phyloP scores from a whole-genome alignment of 2,888 invertebrate genomes.

The Sinodicranocentrus sp. region DNA sequence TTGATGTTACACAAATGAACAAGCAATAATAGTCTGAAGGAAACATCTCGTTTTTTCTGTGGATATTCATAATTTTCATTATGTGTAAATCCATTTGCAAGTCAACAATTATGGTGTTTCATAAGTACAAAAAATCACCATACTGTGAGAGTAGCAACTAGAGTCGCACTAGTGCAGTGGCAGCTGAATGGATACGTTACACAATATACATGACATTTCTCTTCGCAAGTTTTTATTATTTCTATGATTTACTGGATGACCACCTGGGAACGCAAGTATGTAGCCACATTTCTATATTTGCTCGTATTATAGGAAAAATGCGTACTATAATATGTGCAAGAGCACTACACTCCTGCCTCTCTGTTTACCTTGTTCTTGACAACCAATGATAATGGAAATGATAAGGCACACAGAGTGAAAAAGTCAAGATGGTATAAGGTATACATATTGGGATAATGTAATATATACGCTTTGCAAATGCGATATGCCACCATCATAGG shows the following conservation, averaged over 20 bases:
- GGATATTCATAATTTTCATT: conserved; percentile 24
- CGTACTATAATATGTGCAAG: not conserved
- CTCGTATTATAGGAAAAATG: conserved; percentile 3
- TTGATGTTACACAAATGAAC: conserved; percentile 20
- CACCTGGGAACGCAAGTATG: conserved; percentile 69
- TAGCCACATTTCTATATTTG: not conserved
- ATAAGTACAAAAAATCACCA: not conserved
- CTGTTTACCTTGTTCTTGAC: conserved; percentile 45
- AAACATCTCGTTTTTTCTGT: conserved; percentile 7
- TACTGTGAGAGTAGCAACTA: not conserved
- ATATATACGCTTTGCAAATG: conserved; percentile 14
- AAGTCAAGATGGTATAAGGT: not conserved
- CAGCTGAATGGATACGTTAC: not conserved
- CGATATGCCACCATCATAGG: conserved; percentile 39
- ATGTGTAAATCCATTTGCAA: conserved; percentile 19
- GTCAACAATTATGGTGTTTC: conserved; percentile 21
- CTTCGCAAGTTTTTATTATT: conserved; percentile 50
- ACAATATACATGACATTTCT: conserved; percentile 36
- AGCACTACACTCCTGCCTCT: not conserved
- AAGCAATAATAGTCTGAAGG: not conserved
- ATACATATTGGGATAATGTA: not conserved
- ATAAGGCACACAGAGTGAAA: conserved; percentile 18
- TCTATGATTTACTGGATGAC: conserved; percentile 69
- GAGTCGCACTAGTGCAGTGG: not conserved
- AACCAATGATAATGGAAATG: conserved; percentile 43